Conservation (phyloP, 1,140 invertebrate species). For the Patella vulgata region DNA sequence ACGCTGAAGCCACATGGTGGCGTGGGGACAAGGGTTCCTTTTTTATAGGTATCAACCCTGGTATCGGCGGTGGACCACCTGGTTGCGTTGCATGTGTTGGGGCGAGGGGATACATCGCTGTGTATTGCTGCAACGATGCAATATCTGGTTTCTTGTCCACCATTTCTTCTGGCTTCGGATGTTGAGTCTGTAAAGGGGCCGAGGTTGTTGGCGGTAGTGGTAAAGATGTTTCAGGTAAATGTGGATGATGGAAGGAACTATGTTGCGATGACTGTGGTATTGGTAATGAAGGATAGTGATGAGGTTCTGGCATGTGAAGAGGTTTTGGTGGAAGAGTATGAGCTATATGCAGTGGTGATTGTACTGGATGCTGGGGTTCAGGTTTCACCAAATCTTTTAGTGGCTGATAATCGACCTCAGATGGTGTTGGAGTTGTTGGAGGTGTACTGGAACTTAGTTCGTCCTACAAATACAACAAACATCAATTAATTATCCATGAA, state of each 20-base stretch:
- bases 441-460: conserved; percentile 55
- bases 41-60: conserved; percentile 35
- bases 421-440: conserved; percentile 55
- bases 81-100: not conserved
- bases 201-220: conserved; percentile 1
- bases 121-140: not conserved
- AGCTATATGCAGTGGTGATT: conserved; percentile 3
- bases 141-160: not conserved
- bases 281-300: not conserved
- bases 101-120: not conserved
- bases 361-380: conserved; percentile 11
- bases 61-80: conserved; percentile 28
- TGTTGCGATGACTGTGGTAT: not conserved
- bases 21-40: conserved; percentile 35
- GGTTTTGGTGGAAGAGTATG: not conserved
- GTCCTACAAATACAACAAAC: conserved; percentile 43
- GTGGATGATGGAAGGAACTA: not conserved
- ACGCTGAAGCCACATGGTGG: conserved; percentile 10
- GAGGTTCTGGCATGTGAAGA: not conserved
- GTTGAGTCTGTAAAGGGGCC: not conserved
- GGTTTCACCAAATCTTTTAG: conserved; percentile 24
- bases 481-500: not conserved
- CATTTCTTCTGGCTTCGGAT: not conserved
- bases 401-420: conserved; percentile 36
- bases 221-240: not conserved